A percentile compares a stretch with the other conserved stretches of the same genome.
Conservation (phyloP, 2,888 invertebrate species). For the Hecatera dysodea region DNA sequence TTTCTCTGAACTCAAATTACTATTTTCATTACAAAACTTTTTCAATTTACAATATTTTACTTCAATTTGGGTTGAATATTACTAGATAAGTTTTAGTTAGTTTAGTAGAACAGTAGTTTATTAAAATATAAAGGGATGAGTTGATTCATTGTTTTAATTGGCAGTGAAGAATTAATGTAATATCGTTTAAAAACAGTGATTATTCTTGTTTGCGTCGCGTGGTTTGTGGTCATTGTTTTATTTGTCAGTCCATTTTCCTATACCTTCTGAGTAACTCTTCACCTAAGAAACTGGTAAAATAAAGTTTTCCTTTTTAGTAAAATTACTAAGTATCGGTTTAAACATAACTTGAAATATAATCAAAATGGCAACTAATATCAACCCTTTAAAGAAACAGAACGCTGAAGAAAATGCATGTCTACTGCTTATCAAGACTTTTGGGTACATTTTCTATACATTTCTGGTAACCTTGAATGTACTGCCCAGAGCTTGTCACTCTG, state of each 20-base stretch:
- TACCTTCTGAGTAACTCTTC: slow-evolving; percentile 11
- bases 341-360: too few relatives aligned
- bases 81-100: slow-evolving; percentile 33
- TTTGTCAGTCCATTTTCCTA: slow-evolving; percentile 19
- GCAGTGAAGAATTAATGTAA: background rate
- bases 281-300: background rate
- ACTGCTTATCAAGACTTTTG: background rate
- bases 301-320: background rate
- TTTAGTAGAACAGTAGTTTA: slow-evolving; percentile 11
- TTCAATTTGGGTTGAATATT: slow-evolving; percentile 44
- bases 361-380: too few relatives aligned
- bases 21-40: slow-evolving; percentile 60
- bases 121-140: slow-evolving; percentile 12
- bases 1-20: slow-evolving; percentile 48
- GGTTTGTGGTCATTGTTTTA: slow-evolving; percentile 35
- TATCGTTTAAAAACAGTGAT: slow-evolving; percentile 1
- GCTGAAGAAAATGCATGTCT: background rate
- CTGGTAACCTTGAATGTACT: background rate
- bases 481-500: background rate
- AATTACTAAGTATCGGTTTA: background rate
- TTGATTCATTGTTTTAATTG: slow-evolving; percentile 40
- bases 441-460: background rate
- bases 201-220: background rate
- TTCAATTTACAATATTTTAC: slow-evolving; percentile 51
- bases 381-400: too few relatives aligned